These are phyloP conservation scores for Eutrigla gurnardus DNA, from an alignment of 2,797 vertebrate genomes.

Conservation along the genomic window DNA sequence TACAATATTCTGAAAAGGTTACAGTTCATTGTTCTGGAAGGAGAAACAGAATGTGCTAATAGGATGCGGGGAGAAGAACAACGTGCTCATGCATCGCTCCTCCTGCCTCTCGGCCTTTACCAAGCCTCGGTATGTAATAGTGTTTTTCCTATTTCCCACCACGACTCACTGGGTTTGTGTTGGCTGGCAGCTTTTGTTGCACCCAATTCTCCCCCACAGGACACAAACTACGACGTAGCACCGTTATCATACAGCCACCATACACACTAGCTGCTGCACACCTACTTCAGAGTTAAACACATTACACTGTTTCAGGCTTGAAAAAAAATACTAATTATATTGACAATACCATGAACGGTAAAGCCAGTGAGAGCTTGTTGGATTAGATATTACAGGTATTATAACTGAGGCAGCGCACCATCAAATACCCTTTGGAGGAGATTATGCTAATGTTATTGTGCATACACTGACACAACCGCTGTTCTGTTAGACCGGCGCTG, in stretches of 20 bases:
- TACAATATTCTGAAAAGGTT: conserved; percentile 42
- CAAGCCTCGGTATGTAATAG: conserved; percentile 28
- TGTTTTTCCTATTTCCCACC: conserved; percentile 42
- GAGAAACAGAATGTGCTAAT: conserved; percentile 26
- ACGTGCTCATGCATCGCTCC: conserved; percentile 6
- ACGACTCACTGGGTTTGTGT: conserved; percentile 46
- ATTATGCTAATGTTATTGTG: conserved; percentile 39
- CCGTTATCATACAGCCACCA: conserved; percentile 20
- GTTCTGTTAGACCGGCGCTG: not conserved
- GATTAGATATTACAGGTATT: conserved; percentile 35
- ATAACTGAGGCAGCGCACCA: conserved; percentile 21
- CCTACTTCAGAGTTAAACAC: conserved; percentile 31
- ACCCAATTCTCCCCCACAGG: conserved; percentile 69
- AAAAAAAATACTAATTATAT: conserved; percentile 38
- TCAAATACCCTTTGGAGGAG: conserved; percentile 32
- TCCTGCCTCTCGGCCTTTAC: conserved; percentile 28
- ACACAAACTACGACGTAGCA: conserved; percentile 36
- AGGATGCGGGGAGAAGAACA: conserved; percentile 23
- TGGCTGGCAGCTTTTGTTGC: conserved; percentile 43
- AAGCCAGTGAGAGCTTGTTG: conserved; percentile 41
- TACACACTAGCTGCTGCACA: conserved; percentile 19
- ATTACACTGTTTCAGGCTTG: conserved; percentile 25
- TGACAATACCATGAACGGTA: conserved; percentile 30
- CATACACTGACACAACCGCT: conserved; percentile 15
- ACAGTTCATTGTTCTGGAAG: conserved; percentile 33